Evolutionary conservation across 1,140 invertebrate species (phyloP).

Genomic region (Vanessa atalanta): DNA sequence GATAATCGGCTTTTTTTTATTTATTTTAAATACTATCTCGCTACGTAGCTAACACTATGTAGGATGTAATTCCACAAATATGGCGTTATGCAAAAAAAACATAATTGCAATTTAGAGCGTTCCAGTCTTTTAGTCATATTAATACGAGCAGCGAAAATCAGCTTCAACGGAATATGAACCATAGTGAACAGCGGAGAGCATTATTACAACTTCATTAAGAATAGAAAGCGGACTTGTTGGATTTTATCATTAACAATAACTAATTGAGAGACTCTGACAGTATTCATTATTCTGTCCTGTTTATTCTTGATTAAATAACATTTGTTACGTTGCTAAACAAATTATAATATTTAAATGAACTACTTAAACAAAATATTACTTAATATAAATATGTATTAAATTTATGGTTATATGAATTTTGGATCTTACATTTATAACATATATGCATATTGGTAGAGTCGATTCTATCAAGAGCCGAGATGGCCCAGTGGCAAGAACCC

Average conservation of each 20-base stretch:
- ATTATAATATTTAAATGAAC: slow-evolving; percentile 10
- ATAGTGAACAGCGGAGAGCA: slow-evolving; percentile 26
- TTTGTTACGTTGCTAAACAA: slow-evolving; percentile 11
- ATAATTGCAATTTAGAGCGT: background rate
- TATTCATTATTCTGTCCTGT: slow-evolving; percentile 28
- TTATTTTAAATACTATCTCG: too few relatives aligned
- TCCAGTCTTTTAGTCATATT: background rate
- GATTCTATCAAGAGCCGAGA: too few relatives aligned
- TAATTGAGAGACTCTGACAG: slow-evolving; percentile 33
- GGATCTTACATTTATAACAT: too few relatives aligned
- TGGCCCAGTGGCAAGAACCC: too few relatives aligned
- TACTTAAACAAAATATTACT: background rate
- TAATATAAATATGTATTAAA: too few relatives aligned
- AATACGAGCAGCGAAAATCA: background rate
- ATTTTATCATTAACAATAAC: slow-evolving; percentile 38
- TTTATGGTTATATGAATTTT: too few relatives aligned
- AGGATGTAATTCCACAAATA: too few relatives aligned
- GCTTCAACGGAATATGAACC: slow-evolving; percentile 16
- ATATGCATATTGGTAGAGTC: too few relatives aligned
- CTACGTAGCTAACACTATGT: too few relatives aligned
- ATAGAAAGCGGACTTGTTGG: slow-evolving; percentile 34
- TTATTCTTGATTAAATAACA: slow-evolving; percentile 26
- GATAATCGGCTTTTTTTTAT: too few relatives aligned
- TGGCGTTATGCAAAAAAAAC: too few relatives aligned
- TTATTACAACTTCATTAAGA: slow-evolving; percentile 34